A percentile compares a stretch with the other conserved stretches of the same genome.
These are phyloP conservation scores for Eretmochelys imbricata DNA, from an alignment of 2,113 vertebrate species.

Conservation along the genomic window DNA sequence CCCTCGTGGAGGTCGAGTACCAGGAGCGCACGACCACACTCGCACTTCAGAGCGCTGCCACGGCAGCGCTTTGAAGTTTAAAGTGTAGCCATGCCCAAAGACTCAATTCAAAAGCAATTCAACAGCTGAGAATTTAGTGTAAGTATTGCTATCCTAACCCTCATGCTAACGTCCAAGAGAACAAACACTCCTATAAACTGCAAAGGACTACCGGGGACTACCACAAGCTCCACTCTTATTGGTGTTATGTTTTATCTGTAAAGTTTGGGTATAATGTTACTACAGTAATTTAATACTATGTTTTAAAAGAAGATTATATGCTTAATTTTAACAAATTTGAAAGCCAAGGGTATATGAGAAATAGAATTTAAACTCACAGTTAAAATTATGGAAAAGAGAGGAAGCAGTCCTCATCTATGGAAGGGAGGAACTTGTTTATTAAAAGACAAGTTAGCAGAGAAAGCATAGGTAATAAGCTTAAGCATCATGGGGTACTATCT, in stretches of 20 bases:
- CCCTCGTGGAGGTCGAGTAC: too few species aligned
- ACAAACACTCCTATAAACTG: constrained; percentile 70
- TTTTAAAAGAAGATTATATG: constrained; percentile 82
- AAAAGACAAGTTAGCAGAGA: constrained; percentile 46
- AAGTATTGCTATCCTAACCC: constrained; percentile 59
- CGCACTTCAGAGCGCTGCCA: too few species aligned
- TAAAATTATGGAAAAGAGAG: constrained; percentile 49
- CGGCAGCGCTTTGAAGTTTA: too few species aligned
- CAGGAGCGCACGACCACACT: too few species aligned
- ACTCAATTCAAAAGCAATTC: constrained; percentile 61
- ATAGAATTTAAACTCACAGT: constrained; percentile 72
- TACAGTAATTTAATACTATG: constrained; percentile 78
- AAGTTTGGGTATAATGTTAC: constrained; percentile 79
- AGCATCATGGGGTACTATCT: too few species aligned
- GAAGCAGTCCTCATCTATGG: constrained; percentile 37
- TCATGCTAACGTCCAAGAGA: constrained; percentile 58
- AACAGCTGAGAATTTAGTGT: constrained; percentile 47
- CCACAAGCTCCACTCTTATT: constrained; percentile 64
- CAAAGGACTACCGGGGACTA: constrained; percentile 69
- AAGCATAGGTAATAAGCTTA: not conserved
- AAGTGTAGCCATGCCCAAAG: not conserved
- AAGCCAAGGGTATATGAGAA: constrained; percentile 75
- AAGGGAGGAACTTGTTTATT: constrained; percentile 52
- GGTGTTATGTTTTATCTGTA: constrained; percentile 73
- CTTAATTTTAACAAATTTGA: constrained; percentile 84